Evolutionary conservation across 2,888 invertebrate genomes (phyloP).

Genomic region (Petrolisthes cinctipes): DNA sequence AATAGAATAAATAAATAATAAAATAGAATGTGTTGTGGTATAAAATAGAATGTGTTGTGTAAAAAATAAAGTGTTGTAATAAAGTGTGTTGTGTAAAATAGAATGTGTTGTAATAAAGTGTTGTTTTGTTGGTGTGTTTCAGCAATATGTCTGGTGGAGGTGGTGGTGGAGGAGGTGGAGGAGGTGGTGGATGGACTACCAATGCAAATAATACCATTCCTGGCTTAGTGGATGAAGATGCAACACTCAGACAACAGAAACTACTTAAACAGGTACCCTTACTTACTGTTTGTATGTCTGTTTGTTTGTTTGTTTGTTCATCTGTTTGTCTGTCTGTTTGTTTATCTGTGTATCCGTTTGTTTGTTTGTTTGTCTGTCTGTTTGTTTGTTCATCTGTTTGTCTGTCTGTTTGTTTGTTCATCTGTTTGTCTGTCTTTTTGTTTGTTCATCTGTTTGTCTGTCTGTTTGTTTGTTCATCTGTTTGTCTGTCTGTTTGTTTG

Average conservation of each 20-base stretch:
- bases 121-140: not conserved
- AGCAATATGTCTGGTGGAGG: not conserved
- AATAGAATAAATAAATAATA: too few species aligned
- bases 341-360: not conserved
- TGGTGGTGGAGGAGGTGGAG: not conserved
- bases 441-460: too few species aligned
- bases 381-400: not conserved
- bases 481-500: too few species aligned
- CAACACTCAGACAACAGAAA: constrained; percentile 48
- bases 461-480: too few species aligned
- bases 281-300: too few species aligned
- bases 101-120: too few species aligned
- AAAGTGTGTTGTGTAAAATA: too few species aligned
- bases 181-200: not conserved
- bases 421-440: too few species aligned
- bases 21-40: too few species aligned
- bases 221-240: constrained; percentile 56
- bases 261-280: constrained; percentile 51
- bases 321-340: not conserved
- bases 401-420: not conserved
- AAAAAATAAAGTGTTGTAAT: too few species aligned
- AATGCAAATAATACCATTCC: constrained; percentile 30
- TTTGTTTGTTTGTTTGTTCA: too few species aligned
- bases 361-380: not conserved
- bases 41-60: too few species aligned